These are phyloP conservation scores for Limnephilus lunatus DNA, from an alignment of 2,888 invertebrate genomes.

Conservation along the genomic window DNA sequence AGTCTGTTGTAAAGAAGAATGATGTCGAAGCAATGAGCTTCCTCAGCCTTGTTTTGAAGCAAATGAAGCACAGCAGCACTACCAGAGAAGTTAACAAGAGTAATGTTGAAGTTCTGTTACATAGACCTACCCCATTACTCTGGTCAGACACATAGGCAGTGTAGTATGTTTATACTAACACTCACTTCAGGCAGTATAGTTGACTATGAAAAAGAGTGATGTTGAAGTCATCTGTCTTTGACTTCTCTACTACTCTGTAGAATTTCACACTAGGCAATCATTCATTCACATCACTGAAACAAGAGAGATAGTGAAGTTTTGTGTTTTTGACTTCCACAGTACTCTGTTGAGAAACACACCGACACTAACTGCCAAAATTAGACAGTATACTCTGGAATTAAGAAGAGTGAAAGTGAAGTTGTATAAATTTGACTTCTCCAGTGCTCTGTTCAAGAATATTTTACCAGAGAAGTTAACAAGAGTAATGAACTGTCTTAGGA, in stretches of 20 bases:
- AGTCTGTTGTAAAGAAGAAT: neutral
- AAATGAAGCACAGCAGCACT: too few relatives aligned
- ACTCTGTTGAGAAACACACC: neutral
- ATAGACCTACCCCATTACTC: too few relatives aligned
- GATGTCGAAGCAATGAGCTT: neutral
- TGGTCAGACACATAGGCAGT: neutral
- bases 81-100: too few relatives aligned
- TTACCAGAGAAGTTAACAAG: too few relatives aligned
- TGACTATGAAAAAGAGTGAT: neutral
- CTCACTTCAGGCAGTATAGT: neutral
- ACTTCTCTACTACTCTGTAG: neutral
- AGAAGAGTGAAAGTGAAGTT: neutral
- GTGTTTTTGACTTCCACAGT: neutral
- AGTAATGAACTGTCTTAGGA: too few relatives aligned
- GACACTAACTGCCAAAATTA: neutral
- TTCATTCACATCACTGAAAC: too few relatives aligned
- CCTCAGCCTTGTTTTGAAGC: too few relatives aligned
- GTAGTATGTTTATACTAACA: neutral
- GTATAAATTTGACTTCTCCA: neutral
- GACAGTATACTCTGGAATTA: neutral
- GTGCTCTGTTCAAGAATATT: neutral
- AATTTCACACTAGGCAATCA: too few relatives aligned
- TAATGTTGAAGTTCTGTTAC: too few relatives aligned
- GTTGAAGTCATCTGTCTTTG: neutral
- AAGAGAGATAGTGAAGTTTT: neutral